These are phyloP conservation scores for Synanceia verrucosa DNA, from an alignment of 2,797 vertebrate species.

Conservation along the genomic window DNA sequence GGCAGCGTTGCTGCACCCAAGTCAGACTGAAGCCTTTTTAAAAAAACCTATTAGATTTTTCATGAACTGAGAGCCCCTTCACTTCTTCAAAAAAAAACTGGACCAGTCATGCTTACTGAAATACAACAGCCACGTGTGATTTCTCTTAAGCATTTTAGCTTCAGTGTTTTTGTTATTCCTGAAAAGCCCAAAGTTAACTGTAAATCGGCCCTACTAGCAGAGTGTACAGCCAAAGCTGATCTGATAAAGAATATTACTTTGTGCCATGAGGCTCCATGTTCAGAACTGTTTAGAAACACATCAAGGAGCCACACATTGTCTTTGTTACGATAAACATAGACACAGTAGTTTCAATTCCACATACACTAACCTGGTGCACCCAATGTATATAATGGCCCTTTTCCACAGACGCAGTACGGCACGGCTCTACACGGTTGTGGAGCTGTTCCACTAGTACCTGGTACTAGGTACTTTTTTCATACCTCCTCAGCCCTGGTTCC, in stretches of 20 bases:
- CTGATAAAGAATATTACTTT: constrained; percentile 10
- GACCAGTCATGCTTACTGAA: constrained; percentile 11
- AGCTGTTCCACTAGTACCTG: no score
- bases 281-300: neutral
- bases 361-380: neutral
- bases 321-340: neutral
- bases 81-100: constrained; percentile 22
- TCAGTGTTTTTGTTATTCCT: neutral
- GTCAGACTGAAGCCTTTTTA: constrained; percentile 34
- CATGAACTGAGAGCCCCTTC: constrained; percentile 31
- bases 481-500: no score
- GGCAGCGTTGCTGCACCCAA: constrained; percentile 30
- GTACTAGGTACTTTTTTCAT: no score
- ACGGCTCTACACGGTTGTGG: no score
- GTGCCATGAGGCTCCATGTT: neutral
- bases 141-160: constrained; percentile 12
- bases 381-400: constrained; percentile 1
- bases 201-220: neutral
- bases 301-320: neutral
- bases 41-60: constrained; percentile 34
- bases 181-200: neutral
- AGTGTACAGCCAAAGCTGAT: constrained; percentile 2
- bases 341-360: neutral
- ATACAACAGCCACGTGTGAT: constrained; percentile 18
- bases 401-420: no score